Conservation (phyloP, 2,888 invertebrate genomes). For the Caenorhabditis sp. region DNA sequence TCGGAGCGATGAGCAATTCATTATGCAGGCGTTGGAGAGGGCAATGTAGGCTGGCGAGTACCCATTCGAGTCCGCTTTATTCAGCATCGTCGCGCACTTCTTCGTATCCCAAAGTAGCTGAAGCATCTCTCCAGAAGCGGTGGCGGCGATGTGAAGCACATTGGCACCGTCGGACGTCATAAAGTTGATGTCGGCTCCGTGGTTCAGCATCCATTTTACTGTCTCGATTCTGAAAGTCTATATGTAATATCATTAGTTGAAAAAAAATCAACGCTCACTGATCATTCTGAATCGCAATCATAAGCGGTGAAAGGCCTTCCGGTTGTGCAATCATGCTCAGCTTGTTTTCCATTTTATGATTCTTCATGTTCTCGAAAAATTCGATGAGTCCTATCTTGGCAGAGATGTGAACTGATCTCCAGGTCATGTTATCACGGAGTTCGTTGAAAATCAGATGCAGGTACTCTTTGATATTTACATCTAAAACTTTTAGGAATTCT, state of each 20-base stretch:
- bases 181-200: slow-evolving; percentile 92
- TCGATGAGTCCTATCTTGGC: slow-evolving; percentile 63
- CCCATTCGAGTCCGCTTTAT: slow-evolving; percentile 42
- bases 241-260: not conserved
- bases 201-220: slow-evolving; percentile 72
- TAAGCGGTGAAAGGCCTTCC: slow-evolving; percentile 76
- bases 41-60: slow-evolving; percentile 66
- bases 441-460: slow-evolving; percentile 57
- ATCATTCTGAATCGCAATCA: slow-evolving; percentile 78
- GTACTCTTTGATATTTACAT: slow-evolving; percentile 61
- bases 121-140: slow-evolving; percentile 88
- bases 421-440: slow-evolving; percentile 67
- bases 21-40: slow-evolving; percentile 47
- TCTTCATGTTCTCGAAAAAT: slow-evolving; percentile 60
- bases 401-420: slow-evolving; percentile 70
- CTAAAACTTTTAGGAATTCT: slow-evolving; percentile 22
- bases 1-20: slow-evolving; percentile 52
- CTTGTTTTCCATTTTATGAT: slow-evolving; percentile 51
- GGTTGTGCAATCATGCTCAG: slow-evolving; percentile 72
- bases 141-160: slow-evolving; percentile 69
- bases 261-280: slow-evolving; percentile 62
- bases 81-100: slow-evolving; percentile 55
- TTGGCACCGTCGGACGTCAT: slow-evolving; percentile 95
- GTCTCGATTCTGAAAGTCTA: slow-evolving; percentile 66
- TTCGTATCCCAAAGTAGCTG: slow-evolving; percentile 70